phyloP scores from a whole-genome alignment of 2,797 vertebrate genomes.

The Smutsia temminckii region DNA sequence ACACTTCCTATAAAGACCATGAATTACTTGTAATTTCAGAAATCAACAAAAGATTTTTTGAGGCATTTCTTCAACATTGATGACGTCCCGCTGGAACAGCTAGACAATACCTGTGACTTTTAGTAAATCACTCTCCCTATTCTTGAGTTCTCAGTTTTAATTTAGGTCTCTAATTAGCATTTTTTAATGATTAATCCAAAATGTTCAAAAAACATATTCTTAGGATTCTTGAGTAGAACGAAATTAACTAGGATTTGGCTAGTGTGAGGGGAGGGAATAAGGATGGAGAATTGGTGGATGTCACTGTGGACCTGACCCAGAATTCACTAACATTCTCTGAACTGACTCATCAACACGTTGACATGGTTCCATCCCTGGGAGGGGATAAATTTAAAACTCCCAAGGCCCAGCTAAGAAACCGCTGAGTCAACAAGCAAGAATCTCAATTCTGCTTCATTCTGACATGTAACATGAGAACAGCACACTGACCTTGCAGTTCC shows the following conservation, averaged over 20 bases:
- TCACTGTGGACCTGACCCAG: not conserved
- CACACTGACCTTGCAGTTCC: too few species aligned
- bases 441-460: not conserved
- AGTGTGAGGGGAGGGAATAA: not conserved
- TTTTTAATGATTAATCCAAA: not conserved
- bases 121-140: not conserved
- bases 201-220: not conserved
- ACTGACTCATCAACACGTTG: too few species aligned
- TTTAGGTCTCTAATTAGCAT: not conserved
- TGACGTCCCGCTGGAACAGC: not conserved
- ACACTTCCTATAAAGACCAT: not conserved
- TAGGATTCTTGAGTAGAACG: not conserved
- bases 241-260: not conserved
- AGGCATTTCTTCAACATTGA: not conserved
- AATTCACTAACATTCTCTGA: not conserved
- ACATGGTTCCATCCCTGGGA: not conserved
- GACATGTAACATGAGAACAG: too few species aligned
- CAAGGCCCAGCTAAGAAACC: not conserved
- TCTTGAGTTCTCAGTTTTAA: not conserved
- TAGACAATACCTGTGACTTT: not conserved
- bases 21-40: conserved; percentile 2
- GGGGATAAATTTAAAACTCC: not conserved
- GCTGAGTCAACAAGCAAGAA: not conserved
- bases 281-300: not conserved
- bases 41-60: not conserved